These are phyloP conservation scores for Dicrurus megarhynchus DNA, from an alignment of 2,113 vertebrate species.

Conservation along the genomic window DNA sequence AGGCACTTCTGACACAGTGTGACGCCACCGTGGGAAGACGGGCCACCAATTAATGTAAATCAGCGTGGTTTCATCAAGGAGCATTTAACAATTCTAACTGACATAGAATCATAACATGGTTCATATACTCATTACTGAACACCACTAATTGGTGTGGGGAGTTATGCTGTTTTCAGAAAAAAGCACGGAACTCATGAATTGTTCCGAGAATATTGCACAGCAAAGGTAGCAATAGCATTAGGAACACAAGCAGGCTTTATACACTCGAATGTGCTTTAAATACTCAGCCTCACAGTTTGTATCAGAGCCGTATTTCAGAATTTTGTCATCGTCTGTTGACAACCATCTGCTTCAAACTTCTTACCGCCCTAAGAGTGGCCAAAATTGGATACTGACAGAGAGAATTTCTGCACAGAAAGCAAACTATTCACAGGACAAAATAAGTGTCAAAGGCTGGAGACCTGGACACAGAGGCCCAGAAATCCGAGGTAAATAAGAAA, in stretches of 20 bases:
- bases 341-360: slow-evolving; percentile 23
- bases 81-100: not conserved
- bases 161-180: not conserved
- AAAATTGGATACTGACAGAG: not conserved
- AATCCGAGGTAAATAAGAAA: not conserved
- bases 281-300: not conserved
- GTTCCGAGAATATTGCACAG: not conserved
- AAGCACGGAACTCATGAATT: not conserved
- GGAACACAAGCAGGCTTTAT: not conserved
- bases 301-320: not conserved
- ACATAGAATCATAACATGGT: not conserved
- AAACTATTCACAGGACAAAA: not conserved
- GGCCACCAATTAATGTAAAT: slow-evolving; percentile 15
- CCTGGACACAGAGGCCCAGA: not conserved
- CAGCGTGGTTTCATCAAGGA: not conserved
- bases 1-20: not conserved
- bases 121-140: not conserved
- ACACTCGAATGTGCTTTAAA: not conserved
- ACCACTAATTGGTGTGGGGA: not conserved
- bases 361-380: not conserved
- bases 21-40: not conserved
- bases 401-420: not conserved
- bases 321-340: slow-evolving; percentile 9
- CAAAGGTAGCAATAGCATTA: not conserved
- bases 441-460: not conserved